phyloP scores from a whole-genome alignment of 2,113 vertebrate genomes.

The Glareola pratincola region DNA sequence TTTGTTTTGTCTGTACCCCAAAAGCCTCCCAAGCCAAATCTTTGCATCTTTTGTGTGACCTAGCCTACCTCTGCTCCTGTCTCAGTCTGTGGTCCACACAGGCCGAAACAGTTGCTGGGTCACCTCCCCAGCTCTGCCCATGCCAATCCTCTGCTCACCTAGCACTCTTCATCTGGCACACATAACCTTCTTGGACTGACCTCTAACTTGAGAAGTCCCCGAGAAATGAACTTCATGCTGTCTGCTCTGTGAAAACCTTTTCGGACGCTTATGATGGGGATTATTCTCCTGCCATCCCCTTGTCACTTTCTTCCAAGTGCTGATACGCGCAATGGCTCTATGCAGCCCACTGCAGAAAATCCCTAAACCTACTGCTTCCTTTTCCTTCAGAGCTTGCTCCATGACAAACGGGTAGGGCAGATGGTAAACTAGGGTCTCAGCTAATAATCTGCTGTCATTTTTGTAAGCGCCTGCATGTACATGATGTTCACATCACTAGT shows the following conservation, averaged over 20 bases:
- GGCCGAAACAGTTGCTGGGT: background rate
- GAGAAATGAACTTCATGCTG: background rate
- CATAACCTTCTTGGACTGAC: background rate
- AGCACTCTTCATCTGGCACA: background rate
- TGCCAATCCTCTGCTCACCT: background rate
- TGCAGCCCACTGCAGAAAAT: background rate
- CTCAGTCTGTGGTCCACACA: background rate
- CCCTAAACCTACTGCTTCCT: background rate
- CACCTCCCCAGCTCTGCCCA: background rate
- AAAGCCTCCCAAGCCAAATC: background rate
- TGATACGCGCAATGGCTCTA: background rate
- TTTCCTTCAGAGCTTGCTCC: background rate
- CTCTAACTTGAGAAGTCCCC: background rate
- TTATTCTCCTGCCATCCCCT: background rate
- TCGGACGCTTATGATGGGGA: accelerated
- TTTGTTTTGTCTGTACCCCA: background rate
- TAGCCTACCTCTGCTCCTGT: background rate
- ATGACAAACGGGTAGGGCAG: background rate
- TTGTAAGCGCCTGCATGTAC: background rate
- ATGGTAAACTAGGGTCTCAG: background rate
- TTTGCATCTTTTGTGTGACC: background rate
- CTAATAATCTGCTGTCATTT: background rate
- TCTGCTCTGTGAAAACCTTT: background rate
- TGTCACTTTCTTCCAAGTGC: background rate
- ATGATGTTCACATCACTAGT: background rate